Evolutionary conservation across 2,113 vertebrate species (phyloP), one percentile per base, ranked within the genome.

Genomic region (Anser cygnoides): DNA sequence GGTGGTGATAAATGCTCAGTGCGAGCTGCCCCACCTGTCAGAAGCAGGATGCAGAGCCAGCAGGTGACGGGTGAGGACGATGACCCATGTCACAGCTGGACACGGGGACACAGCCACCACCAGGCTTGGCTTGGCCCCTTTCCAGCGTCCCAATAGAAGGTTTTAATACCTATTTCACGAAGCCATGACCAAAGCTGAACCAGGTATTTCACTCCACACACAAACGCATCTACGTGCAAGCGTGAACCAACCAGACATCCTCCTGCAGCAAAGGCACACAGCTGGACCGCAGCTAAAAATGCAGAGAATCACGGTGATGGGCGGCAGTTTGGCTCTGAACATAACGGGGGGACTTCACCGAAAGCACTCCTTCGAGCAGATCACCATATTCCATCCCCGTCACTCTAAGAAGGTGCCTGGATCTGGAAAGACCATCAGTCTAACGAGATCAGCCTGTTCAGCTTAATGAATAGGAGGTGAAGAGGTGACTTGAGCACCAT

Each of bases 381-480:
- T 73, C 37, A 74, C 26, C 37, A 7, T 2, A 39, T 65, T 41
- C 82, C 76, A 71, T 3, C 68, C 74, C 81, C 54, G 12, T 9
- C 1, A 9, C 88, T 65, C 65, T 20, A 39, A 78, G 61, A 75
- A 90, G 29, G 49, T 54, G 68, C 61, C 68, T 71, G 62, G 43
- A 68, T 37, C 76, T 78, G 73, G 82, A 90, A 87, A 75, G 59
- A 62, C 35, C 88, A 78, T 84, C 79, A 75, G 73, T 25, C 62
- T 82, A 93, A 87, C 6, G 1, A 90, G 88, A 86, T 84, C 85
- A 43, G 19, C 82, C 79, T 37, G 52, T 84, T 94, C 35, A 75
- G 76, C 49, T 94, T 96, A 95, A 96, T 88, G 74, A 96, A 96
- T 58, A 90, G 92, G 55, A 94, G 88, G 58, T n/a, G 70, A 87